Evolutionary conservation across 2,113 vertebrate species (phyloP), one percentile per base, ranked within the genome.

Genomic region (Corydoras maculifer): DNA sequence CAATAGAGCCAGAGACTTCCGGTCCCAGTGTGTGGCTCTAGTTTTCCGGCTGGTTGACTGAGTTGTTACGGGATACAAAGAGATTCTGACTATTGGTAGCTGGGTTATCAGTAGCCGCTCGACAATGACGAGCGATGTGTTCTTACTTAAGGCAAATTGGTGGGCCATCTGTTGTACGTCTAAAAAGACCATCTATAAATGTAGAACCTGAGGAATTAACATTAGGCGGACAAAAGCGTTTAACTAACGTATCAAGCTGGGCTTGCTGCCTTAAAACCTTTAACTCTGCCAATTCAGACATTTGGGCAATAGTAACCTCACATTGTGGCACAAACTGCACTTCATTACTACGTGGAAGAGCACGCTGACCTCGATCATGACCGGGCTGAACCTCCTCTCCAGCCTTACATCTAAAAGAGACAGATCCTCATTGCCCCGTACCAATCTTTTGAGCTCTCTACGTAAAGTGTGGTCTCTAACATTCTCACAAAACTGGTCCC

Each of bases 401-500:
- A 4, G 3, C 4, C 68, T 2, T 14, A 75, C 12, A 4, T 65
- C 68, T n/a, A 76, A 29, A 9, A 76, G 54, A 8, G 35, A 11
- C 31, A 49, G 2, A 31, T 5, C 5, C 18, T 0, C 18, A 43
- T 58, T 10, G 2, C 1, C 29, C 13, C 57, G 5, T 8, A 74
- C 48, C n/a, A 67, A 12, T 12, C 49, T 64, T 25, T 76, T 62
- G 3, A 72, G 50, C n/a, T 76, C 69, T n/a, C 63, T 30, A n/a
- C 57, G 14, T 5, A 76, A 9, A 4, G 10, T 60, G 11, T 57
- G 31, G 29, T 77, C 70, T 6, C 14, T 9, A 1, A 77, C 70
- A 54, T 73, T 65, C 35, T 77, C 70, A 14, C 30, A 62, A 29
- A 77, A 73, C 13, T 77, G 70, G 18, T 77, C 66, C 6, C 71